Conservation (phyloP, 2,888 invertebrate species). For the Melanotus villosus region DNA sequence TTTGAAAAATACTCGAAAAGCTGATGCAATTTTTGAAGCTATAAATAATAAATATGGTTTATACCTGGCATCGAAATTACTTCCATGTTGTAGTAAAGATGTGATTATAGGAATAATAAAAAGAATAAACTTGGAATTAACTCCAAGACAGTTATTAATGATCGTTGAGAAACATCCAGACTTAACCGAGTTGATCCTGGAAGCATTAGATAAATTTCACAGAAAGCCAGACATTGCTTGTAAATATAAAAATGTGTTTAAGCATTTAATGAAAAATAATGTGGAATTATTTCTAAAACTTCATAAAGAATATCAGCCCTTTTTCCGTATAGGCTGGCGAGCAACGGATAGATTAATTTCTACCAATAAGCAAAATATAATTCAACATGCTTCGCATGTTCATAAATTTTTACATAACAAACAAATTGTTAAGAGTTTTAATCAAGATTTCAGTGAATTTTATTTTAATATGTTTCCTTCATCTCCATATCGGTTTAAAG, state of each 20-base stretch:
- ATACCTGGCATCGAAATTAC: constrained; percentile 27
- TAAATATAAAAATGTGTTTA: constrained; percentile 26
- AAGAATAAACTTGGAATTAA: constrained; percentile 8
- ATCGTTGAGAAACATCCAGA: constrained; percentile 26
- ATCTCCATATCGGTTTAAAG: constrained; percentile 4
- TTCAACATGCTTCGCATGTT: constrained; percentile 8
- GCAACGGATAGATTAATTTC: constrained; percentile 35
- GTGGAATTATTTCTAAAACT: constrained; percentile 17
- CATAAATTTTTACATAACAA: constrained; percentile 22
- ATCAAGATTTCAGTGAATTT: constrained; percentile 29
- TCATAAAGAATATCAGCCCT: background rate
- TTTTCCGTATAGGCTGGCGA: constrained; percentile 33
- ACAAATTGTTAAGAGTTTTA: constrained; percentile 29
- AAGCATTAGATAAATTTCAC: background rate
- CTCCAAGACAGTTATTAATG: constrained; percentile 14
- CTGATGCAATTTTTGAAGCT: constrained; percentile 28
- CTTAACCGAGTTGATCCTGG: constrained; percentile 4
- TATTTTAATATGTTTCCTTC: constrained; percentile 28
- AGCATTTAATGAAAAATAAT: background rate
- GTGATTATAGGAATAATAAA: constrained; percentile 8
- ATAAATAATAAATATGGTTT: constrained; percentile 28
- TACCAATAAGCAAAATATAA: constrained; percentile 24
- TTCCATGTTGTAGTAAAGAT: constrained; percentile 26
- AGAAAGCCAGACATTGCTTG: background rate
- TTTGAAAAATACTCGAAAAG: constrained; percentile 17